phyloP scores from a whole-genome alignment of 92 coral and sea anemone species.

The Palythoa caribaeorum region DNA sequence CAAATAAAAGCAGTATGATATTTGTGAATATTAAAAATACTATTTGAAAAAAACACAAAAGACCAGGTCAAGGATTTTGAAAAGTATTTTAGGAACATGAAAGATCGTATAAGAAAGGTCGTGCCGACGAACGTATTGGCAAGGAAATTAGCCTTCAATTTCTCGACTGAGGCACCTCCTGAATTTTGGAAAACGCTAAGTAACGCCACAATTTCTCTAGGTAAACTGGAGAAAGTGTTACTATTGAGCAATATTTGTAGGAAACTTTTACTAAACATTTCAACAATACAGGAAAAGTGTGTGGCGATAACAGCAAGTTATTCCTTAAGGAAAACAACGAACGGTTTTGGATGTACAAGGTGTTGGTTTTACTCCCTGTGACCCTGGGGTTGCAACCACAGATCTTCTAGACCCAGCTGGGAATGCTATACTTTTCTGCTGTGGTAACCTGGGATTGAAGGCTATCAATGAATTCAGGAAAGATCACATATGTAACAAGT shows the following conservation, averaged over 20 bases:
- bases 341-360: constrained; percentile 57
- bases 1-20: too few relatives aligned
- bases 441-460: constrained; percentile 62
- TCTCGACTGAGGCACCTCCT: constrained; percentile 9
- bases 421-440: constrained; percentile 48
- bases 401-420: constrained; percentile 21
- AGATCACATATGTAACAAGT: constrained; percentile 55
- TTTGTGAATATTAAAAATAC: too few relatives aligned
- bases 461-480: constrained; percentile 58
- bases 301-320: constrained; percentile 33
- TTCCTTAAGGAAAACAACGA: constrained; percentile 31
- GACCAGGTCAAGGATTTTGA: constrained; percentile 60
- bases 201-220: background rate
- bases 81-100: constrained; percentile 50
- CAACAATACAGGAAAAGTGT: constrained; percentile 70
- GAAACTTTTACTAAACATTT: constrained; percentile 50
- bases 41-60: background rate
- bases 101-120: constrained; percentile 8
- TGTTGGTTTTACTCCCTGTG: constrained; percentile 27
- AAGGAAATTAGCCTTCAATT: constrained; percentile 3
- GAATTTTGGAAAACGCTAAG: background rate
- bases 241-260: background rate
- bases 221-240: constrained; percentile 8
- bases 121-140: constrained; percentile 26
- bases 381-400: constrained; percentile 49